These are phyloP conservation scores for Anisognathus igniventris DNA, from an alignment of 2,797 vertebrate species.

Conservation along the genomic window DNA sequence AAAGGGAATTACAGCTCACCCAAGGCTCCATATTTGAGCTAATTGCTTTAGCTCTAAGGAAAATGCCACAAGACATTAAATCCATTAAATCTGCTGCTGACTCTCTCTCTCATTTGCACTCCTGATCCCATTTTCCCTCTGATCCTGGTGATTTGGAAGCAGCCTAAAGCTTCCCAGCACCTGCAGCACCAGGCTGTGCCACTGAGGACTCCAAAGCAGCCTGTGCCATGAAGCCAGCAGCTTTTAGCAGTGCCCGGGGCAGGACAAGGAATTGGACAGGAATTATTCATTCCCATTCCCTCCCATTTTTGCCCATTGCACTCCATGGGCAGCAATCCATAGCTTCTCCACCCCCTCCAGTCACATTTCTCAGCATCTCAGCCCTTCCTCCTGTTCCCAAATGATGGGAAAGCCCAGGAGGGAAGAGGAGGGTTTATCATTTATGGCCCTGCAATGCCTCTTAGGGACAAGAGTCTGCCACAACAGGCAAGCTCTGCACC, in stretches of 20 bases:
- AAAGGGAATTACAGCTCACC: neutral
- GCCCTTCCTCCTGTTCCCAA: neutral
- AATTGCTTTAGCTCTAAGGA: neutral
- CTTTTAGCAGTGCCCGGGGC: neutral
- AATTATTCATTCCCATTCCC: neutral
- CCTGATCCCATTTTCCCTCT: neutral
- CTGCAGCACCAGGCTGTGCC: neutral
- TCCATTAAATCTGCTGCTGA: neutral
- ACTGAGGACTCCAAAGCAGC: neutral
- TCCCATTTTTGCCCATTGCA: fast-evolving
- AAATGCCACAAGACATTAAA: neutral
- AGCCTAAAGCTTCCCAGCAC: neutral
- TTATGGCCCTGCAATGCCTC: neutral
- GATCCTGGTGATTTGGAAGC: neutral
- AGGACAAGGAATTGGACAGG: neutral
- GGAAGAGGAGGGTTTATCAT: neutral
- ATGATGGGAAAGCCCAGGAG: fast-evolving
- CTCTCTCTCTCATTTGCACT: neutral
- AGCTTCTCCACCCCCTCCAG: neutral
- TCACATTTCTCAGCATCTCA: neutral
- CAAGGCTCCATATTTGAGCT: neutral
- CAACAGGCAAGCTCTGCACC: neutral
- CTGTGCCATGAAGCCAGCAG: neutral
- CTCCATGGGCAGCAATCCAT: fast-evolving
- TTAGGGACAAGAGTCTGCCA: constrained; percentile 5